phyloP scores from a whole-genome alignment of 2,888 invertebrate species.

The Neoaliturus tenellus region DNA sequence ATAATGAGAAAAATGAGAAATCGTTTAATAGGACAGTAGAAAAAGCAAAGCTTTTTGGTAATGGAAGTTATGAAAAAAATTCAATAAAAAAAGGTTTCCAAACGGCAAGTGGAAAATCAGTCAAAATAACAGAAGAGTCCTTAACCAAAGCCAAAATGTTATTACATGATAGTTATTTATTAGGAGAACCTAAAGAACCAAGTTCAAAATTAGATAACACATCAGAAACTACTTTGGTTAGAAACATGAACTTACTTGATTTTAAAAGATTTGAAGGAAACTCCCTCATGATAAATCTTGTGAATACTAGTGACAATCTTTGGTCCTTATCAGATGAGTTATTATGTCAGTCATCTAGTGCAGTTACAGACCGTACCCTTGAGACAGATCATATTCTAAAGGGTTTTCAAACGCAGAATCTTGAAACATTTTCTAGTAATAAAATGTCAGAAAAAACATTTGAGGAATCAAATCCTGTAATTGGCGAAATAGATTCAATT shows the following conservation, averaged over 20 bases:
- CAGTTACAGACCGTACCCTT: background rate
- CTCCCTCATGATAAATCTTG: no score
- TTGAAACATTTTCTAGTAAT: no score
- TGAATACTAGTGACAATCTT: no score
- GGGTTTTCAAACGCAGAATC: background rate
- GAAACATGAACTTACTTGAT: background rate
- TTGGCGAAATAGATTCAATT: no score
- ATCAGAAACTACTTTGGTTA: background rate
- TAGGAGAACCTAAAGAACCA: no score
- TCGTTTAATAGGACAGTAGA: slow-evolving; percentile 6
- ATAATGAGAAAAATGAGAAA: slow-evolving; percentile 16
- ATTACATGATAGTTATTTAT: background rate
- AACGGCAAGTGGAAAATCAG: slow-evolving; percentile 23
- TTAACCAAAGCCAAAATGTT: slow-evolving; percentile 38
- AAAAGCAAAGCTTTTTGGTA: slow-evolving; percentile 20
- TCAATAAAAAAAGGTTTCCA: background rate
- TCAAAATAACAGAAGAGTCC: slow-evolving; percentile 36
- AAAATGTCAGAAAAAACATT: no score
- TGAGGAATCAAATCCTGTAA: no score
- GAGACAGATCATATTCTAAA: slow-evolving; percentile 10
- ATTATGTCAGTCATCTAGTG: no score
- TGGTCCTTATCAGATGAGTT: no score
- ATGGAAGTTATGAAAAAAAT: background rate
- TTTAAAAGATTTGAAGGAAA: no score
- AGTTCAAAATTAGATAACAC: background rate